Evolutionary conservation across 1,140 invertebrate species (phyloP), one percentile per base, ranked within the genome.

Genomic region (Apolygus lucorum): DNA sequence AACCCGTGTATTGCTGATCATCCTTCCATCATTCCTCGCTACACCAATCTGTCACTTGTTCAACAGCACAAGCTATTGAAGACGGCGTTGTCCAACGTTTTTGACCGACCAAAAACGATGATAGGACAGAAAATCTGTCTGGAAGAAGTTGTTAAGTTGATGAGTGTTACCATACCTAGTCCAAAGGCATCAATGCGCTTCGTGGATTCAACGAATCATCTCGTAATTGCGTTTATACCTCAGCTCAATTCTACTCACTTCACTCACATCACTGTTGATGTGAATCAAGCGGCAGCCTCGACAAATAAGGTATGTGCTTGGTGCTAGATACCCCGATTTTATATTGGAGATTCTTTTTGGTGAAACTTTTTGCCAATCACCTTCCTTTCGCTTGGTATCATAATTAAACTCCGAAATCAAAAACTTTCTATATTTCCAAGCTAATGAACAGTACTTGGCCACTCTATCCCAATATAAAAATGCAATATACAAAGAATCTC

Each of bases 51-150:
- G 67, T 96, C 93, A 11, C 79, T 97, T 17, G 79, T 94, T 8
- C 92, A 95, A 77, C 87, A 94, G 74, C 87, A 92, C 73, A 85
- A 86, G 28, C 84, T 85, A 75, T 79, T 96, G 68, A 86, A 89
- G 70, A 76, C 84, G 67, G 80, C 85, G 1, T 82, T 95, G 29
- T 80, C 85, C 42, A 79, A 84, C 25, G 86, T 93, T 25, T 92
- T 95, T 76, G 81, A 85, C 69, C 82, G 86, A 68, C 85, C 88
- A 17, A 85, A 87, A 68, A 27, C 52, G 27, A 68, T 70, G 13
- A 70, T 74, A 13, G 73, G 71, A 1, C 26, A 59, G 13, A 70
- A 71, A 62, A 70, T 72, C 22, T 21, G 24, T 17, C n/a, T 63
- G 2, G 24, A 28, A 14, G 25, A 28, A 11, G 28, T n/a, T n/a